Evolutionary conservation across 2,888 invertebrate genomes (phyloP).

Genomic region (Amiota mariae): DNA sequence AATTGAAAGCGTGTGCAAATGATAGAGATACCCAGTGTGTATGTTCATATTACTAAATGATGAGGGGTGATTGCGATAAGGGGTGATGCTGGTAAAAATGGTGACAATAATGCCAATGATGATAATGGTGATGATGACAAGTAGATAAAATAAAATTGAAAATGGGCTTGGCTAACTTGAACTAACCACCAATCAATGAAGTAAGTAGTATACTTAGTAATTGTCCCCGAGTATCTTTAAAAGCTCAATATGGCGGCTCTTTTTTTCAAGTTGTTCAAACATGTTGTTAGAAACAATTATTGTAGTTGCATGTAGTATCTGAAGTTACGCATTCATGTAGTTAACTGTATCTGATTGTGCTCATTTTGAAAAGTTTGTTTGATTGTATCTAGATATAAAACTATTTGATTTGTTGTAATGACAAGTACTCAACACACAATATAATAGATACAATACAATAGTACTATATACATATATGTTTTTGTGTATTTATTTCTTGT

Average conservation of each 20-base stretch:
- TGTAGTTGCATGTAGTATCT: constrained; percentile 15
- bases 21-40: constrained; percentile 12
- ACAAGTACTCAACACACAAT: constrained; percentile 18
- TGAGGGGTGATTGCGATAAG: constrained; percentile 40
- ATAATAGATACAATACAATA: too few species aligned
- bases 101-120: constrained; percentile 46
- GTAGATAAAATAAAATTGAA: constrained; percentile 1
- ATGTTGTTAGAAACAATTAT: constrained; percentile 15
- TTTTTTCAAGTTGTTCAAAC: constrained; percentile 13
- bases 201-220: too few species aligned
- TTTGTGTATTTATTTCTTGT: too few species aligned
- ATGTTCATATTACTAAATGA: background rate
- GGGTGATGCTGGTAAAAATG: constrained; percentile 36
- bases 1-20: constrained; percentile 44
- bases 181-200: background rate
- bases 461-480: too few species aligned
- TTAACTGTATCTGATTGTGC: constrained; percentile 13
- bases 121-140: constrained; percentile 34
- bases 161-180: constrained; percentile 9
- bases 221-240: too few species aligned
- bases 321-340: constrained; percentile 15
- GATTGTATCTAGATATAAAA: constrained; percentile 15
- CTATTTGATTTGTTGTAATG: constrained; percentile 22
- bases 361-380: constrained; percentile 6
- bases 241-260: too few species aligned